phyloP scores from a whole-genome alignment of 2,888 invertebrate genomes.

The Sicus ferrugineus region DNA sequence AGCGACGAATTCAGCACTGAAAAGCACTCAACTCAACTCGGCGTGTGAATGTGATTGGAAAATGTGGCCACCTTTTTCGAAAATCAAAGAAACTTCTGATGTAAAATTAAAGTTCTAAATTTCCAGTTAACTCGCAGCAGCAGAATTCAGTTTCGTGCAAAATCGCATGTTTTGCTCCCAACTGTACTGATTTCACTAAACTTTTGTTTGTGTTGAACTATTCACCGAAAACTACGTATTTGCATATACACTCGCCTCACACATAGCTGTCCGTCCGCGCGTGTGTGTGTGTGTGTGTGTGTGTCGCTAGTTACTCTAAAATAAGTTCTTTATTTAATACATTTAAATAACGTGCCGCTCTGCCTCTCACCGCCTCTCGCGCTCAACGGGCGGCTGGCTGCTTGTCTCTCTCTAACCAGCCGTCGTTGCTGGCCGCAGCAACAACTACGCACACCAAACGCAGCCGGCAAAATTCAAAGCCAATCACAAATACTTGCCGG shows the following conservation, averaged over 20 bases:
- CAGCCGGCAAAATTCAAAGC: conserved; percentile 25
- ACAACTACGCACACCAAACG: conserved; percentile 12
- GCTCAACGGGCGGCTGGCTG: too few species aligned
- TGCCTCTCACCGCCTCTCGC: conserved; percentile 2
- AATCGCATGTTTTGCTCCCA: conserved; percentile 16
- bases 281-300: neutral
- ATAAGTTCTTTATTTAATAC: too few species aligned
- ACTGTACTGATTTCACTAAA: conserved; percentile 22
- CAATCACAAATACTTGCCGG: neutral
- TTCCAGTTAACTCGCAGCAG: neutral
- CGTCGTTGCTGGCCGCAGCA: neutral
- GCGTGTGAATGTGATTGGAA: neutral
- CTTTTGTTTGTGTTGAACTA: neutral
- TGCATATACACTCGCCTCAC: neutral
- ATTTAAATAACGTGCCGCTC: neutral
- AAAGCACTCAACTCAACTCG: neutral
- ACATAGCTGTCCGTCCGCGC: too few species aligned
- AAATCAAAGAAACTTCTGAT: neutral
- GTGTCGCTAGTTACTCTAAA: neutral
- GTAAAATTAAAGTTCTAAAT: neutral
- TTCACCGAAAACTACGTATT: conserved; percentile 10
- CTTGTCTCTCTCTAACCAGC: neutral
- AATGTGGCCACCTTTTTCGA: too few species aligned
- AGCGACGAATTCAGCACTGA: neutral
- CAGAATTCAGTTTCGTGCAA: conserved; percentile 3